phyloP scores from a whole-genome alignment of 2,113 vertebrate genomes.

The Rhagologus leucostigma region DNA sequence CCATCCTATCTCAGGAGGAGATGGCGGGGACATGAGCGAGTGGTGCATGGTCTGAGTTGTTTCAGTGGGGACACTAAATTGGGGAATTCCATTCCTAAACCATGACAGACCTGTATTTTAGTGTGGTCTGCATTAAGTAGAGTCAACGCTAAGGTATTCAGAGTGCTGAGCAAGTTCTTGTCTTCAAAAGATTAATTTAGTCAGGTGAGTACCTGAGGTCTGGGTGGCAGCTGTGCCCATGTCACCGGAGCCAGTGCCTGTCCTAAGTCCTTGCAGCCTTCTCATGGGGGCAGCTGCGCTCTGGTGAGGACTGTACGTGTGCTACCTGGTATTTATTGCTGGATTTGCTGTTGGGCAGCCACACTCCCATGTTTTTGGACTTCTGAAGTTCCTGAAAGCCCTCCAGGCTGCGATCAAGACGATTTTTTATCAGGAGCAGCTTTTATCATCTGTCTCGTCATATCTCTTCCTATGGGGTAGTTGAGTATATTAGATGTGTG shows the following conservation, averaged over 20 bases:
- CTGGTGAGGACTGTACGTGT: no score
- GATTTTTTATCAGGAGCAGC: not conserved
- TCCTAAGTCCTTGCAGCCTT: not conserved
- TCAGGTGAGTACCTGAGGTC: not conserved
- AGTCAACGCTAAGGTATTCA: not conserved
- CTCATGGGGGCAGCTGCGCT: no score
- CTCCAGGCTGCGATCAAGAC: not conserved
- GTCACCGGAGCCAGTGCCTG: rapidly evolving
- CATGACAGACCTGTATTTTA: not conserved
- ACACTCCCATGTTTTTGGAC: rapidly evolving
- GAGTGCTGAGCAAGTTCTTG: not conserved
- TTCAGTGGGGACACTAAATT: not conserved
- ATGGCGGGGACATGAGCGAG: rapidly evolving
- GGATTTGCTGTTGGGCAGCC: not conserved
- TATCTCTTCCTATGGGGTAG: not conserved
- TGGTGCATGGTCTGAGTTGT: not conserved
- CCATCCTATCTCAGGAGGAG: rapidly evolving
- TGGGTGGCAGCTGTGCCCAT: no score
- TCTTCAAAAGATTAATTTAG: not conserved
- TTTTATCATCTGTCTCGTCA: rapidly evolving
- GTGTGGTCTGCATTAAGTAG: rapidly evolving
- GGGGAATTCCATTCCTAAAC: not conserved
- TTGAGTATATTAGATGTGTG: not conserved
- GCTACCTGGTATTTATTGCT: not conserved
- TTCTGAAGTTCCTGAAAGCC: not conserved